phyloP scores from a whole-genome alignment of 1,140 invertebrate genomes.

The Drosophila mojavensis region DNA sequence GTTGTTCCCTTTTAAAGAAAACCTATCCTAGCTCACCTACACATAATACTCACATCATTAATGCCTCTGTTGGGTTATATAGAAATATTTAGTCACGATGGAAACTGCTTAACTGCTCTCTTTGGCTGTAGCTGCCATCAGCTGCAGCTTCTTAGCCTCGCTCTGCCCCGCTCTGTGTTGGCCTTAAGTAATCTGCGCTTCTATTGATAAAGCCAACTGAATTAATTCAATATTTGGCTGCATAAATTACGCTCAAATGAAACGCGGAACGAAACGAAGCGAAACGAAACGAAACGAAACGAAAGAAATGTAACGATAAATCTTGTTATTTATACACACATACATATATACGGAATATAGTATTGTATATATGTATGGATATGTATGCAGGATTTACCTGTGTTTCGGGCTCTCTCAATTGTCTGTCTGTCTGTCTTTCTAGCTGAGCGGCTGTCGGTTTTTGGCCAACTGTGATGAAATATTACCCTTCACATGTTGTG shows the following conservation, averaged over 20 bases:
- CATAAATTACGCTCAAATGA: conserved; percentile 63
- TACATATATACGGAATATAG: too few species aligned
- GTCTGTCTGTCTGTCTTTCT: conserved; percentile 8
- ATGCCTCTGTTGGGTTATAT: too few species aligned
- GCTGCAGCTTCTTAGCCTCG: conserved; percentile 49
- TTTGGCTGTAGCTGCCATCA: background rate
- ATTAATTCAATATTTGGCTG: conserved; percentile 70
- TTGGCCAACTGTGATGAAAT: conserved; percentile 66
- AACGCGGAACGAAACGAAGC: conserved; percentile 11
- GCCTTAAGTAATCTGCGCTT: conserved; percentile 14
- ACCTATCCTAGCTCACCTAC: too few species aligned
- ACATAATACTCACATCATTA: too few species aligned
- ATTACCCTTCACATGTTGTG: conserved; percentile 72
- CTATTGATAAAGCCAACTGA: conserved; percentile 66
- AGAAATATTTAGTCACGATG: too few species aligned
- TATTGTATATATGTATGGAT: conserved; percentile 39
- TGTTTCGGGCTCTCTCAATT: conserved; percentile 10
- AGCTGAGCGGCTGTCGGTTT: conserved; percentile 9
- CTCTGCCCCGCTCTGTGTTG: background rate
- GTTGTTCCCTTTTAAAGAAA: too few species aligned
- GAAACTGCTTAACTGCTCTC: background rate
- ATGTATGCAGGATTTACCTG: conserved; percentile 43
- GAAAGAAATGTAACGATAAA: conserved; percentile 53
- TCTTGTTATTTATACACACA: conserved; percentile 28
- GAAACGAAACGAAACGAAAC: conserved; percentile 4